Evolutionary conservation across 2,797 vertebrate species (phyloP).

Genomic region (Pangasius sanitwongsei): DNA sequence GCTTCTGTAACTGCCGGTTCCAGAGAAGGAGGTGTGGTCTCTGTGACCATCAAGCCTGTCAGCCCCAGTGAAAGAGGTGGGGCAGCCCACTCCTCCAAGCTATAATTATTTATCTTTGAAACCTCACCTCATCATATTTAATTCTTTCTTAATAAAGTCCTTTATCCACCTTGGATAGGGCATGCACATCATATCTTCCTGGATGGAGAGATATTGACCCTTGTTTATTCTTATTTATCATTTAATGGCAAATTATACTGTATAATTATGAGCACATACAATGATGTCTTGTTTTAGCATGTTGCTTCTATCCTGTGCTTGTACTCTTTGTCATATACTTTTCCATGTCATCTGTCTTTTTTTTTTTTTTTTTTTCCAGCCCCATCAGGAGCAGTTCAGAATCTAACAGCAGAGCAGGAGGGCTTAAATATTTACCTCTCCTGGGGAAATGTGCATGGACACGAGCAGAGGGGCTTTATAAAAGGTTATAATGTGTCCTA

Average conservation of each 20-base stretch:
- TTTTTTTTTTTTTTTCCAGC: constrained; percentile 36
- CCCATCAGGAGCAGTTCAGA: constrained; percentile 36
- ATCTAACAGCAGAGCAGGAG: constrained; percentile 2
- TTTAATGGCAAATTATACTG: background rate
- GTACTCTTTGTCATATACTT: background rate
- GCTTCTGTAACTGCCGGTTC: background rate
- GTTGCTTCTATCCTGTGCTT: background rate
- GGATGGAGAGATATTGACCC: background rate
- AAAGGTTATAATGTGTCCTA: constrained; percentile 61
- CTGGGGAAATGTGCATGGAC: constrained; percentile 61
- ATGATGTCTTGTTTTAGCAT: background rate
- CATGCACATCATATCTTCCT: background rate
- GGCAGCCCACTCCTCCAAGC: background rate
- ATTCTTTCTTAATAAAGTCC: background rate
- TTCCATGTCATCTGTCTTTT: background rate
- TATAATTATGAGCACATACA: background rate
- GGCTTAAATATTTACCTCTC: constrained; percentile 53
- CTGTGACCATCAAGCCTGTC: background rate
- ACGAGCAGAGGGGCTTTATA: constrained; percentile 64
- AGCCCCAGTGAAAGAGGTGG: background rate
- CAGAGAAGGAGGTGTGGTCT: background rate
- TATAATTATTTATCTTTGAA: background rate
- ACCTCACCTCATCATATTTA: background rate
- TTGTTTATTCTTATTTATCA: background rate
- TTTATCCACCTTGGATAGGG: background rate